Conservation (phyloP, 2,113 vertebrate species). For the Chloropsis cyanopogon region DNA sequence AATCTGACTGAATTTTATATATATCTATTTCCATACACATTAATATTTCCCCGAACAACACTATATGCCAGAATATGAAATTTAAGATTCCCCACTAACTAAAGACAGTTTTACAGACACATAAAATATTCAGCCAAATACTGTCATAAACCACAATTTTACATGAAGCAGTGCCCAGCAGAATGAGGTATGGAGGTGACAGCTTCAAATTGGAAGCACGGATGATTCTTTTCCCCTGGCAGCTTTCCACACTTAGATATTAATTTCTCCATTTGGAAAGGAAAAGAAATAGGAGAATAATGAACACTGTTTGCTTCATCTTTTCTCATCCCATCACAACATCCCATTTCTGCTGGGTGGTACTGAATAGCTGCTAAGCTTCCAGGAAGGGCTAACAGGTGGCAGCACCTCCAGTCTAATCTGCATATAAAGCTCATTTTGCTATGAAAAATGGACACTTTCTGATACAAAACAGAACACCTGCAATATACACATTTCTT, state of each 20-base stretch:
- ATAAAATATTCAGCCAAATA: background rate
- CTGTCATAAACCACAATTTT: background rate
- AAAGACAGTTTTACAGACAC: background rate
- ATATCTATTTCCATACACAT: background rate
- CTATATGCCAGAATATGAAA: background rate
- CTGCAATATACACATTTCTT: background rate
- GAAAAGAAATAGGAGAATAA: background rate
- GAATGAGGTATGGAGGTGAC: background rate
- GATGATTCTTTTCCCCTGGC: background rate
- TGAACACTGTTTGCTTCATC: background rate
- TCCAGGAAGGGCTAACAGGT: background rate
- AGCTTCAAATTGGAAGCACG: background rate
- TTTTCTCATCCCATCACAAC: background rate
- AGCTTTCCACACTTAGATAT: background rate
- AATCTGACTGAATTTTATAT: background rate
- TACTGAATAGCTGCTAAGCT: background rate
- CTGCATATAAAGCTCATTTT: background rate
- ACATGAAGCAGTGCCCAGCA: background rate
- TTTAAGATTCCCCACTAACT: background rate
- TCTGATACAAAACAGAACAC: background rate
- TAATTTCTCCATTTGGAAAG: background rate
- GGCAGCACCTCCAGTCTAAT: background rate
- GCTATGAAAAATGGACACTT: background rate
- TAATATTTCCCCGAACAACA: background rate
- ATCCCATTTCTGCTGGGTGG: background rate